Conservation (phyloP, 2,888 invertebrate genomes). For the Noctua comes region DNA sequence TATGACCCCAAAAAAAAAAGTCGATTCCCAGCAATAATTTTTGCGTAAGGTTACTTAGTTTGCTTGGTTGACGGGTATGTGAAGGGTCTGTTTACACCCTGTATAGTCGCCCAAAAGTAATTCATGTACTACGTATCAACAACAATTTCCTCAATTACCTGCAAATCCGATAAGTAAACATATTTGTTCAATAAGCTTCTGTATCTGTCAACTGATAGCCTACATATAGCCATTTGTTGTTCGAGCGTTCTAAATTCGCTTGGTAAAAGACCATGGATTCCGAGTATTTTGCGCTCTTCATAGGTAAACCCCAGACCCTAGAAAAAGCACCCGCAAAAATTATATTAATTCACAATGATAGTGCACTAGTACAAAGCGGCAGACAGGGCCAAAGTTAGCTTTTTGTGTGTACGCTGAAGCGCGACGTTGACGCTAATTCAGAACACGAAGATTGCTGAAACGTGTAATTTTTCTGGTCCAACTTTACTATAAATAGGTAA, state of each 20-base stretch:
- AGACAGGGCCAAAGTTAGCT: neutral
- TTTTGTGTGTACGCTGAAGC: neutral
- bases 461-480: neutral
- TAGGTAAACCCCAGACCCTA: slow-evolving; percentile 97
- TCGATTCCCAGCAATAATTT: no score
- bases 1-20: no score
- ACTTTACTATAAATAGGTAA: no score
- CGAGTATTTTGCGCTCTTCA: slow-evolving; percentile 96
- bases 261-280: slow-evolving; percentile 97
- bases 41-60: no score
- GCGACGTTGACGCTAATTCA: neutral
- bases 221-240: slow-evolving; percentile 95
- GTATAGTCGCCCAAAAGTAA: neutral
- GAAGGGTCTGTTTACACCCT: no score
- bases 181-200: slow-evolving; percentile 97
- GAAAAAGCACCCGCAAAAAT: slow-evolving; percentile 31
- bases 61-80: no score
- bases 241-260: slow-evolving; percentile 96
- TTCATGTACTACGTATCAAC: neutral
- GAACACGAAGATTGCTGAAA: neutral
- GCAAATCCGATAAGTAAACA: slow-evolving; percentile 95
- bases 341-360: neutral
- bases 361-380: neutral
- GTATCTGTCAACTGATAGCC: slow-evolving; percentile 95
- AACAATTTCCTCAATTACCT: slow-evolving; percentile 81